Evolutionary conservation across 2,888 invertebrate species (phyloP), one percentile per base, ranked within the genome.

Genomic region (Mythimna ferrago): DNA sequence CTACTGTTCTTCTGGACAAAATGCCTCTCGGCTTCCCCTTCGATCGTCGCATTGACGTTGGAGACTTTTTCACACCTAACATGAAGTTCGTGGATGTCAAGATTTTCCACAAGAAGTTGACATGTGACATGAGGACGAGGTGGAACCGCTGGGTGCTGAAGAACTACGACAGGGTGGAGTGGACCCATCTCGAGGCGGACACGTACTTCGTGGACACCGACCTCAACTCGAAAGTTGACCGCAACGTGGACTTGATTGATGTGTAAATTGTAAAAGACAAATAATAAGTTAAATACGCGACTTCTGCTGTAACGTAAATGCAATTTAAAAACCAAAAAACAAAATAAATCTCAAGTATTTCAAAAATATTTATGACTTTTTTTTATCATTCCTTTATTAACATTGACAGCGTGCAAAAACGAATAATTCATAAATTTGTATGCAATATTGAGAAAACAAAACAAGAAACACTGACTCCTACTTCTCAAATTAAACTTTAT

Each of bases 11-110:
- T 89, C 93, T 97, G 63, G 98, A 98, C 90, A 96, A 95, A 82
- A 96, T 97, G 90, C 97, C 98, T 61, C 95, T 97, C 87, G 98
- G 98, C 66, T 98, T 97, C 96, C 98, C 98, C 77, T 97, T 98
- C 89, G 98, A 98, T 90, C 97, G 98, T 84, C 94, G 95, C 41
- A 97, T 97, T 87, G 95, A 97, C 58, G 94, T 97, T 61, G 93
- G 93, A 65, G 94, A 94, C 78, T 98, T 97, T 96, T 96, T 96
- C 82, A 97, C 97, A 38, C 97, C 97, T 56, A 98, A 98, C 94
- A 97, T 97, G 94, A 97, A 95, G 92, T 97, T 97, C 90, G 96
- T 97, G 83, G 97, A 97, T 85, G 96, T 97, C 7, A 94, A 95
- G 82, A 96, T 98, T 87, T 98, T 97, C 95, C 97, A 98, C 93